Evolutionary conservation across 2,797 vertebrate species (phyloP).

Genomic region (Pagetopsis macropterus): DNA sequence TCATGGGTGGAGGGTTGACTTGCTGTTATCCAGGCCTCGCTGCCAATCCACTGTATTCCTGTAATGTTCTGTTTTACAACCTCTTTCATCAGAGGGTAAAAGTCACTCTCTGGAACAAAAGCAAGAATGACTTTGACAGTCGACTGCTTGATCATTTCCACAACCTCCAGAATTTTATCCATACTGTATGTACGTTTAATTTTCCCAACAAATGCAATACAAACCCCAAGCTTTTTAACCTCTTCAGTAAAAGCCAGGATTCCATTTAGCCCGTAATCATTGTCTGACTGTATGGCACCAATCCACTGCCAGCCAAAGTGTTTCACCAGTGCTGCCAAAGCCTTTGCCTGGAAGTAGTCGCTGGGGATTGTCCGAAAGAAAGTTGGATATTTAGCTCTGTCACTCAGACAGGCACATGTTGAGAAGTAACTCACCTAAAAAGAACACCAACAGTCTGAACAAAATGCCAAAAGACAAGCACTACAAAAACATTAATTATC

Average conservation of each 20-base stretch:
- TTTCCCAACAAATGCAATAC: constrained; percentile 82
- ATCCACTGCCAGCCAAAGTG: constrained; percentile 85
- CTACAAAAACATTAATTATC: not conserved
- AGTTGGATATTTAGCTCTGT: constrained; percentile 82
- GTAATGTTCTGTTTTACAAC: constrained; percentile 82
- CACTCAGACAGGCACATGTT: constrained; percentile 84
- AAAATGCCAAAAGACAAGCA: not conserved
- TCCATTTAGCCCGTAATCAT: constrained; percentile 82
- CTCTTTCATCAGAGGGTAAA: constrained; percentile 82
- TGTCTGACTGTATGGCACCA: constrained; percentile 82
- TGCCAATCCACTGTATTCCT: constrained; percentile 85
- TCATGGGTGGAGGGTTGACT: constrained; percentile 75
- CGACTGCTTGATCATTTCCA: constrained; percentile 79
- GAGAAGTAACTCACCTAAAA: constrained; percentile 87
- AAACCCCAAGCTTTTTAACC: constrained; percentile 77
- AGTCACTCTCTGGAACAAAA: constrained; percentile 80
- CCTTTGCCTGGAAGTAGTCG: constrained; percentile 84
- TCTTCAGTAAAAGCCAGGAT: constrained; percentile 80
- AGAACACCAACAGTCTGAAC: not conserved
- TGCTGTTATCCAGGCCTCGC: constrained; percentile 85
- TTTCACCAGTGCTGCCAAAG: constrained; percentile 81
- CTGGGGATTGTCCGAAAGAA: constrained; percentile 86
- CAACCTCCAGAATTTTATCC: constrained; percentile 74
- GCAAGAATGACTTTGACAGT: constrained; percentile 82
- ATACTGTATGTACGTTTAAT: constrained; percentile 71